Base-by-base conservation (phyloP, 2,888 invertebrate genomes). In the Caenorhabditis sp. region DNA sequence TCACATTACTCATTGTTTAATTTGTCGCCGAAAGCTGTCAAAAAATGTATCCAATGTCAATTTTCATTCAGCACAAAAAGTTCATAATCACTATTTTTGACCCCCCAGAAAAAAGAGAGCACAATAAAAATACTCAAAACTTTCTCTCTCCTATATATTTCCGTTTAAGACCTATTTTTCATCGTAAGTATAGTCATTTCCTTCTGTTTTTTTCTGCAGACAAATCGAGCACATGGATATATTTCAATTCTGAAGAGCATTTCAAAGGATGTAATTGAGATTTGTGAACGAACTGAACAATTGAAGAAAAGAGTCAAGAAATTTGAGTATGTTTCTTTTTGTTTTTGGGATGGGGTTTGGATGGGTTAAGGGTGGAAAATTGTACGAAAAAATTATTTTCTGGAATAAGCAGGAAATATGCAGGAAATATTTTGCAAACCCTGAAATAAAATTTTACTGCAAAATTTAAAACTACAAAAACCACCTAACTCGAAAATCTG, bases 191-290 rank as follows among this genome's bases (percentile, higher is more conserved):
- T n/a, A n/a, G n/a, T n/a, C n/a, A n/a, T n/a, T n/a, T n/a, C n/a
- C n/a, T n/a, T n/a, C n/a, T n/a, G n/a, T n/a, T n/a, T 31, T 31
- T 31, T 10, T 10, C 10, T 71, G 10, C 67, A 71, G 71, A 63
- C 67, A 43, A 63, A 63, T 17, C 56, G 67, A 26, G 71, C 71
- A 20, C 27, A 67, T 67, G 64, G 52, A 26, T 73, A 68, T 52
- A 54, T 68, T 20, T 67, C 72, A 53, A 62, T 73, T 65, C 59
- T 73, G 65, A 67, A 68, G 36, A 62, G 59, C 36, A 31, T 74
- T 26, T 59, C 73, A 50, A 74, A 68, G 65, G 73, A 74, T 74
- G 69, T 74, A 65, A 57, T 69, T 49, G 66, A 68, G 52, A 68
- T 74, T 57, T 65, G 65, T 21, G 73, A 74, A 52, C 49, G 69